These are phyloP conservation scores for Pollenia labialis DNA, from an alignment of 2,888 invertebrate genomes.

Conservation along the genomic window DNA sequence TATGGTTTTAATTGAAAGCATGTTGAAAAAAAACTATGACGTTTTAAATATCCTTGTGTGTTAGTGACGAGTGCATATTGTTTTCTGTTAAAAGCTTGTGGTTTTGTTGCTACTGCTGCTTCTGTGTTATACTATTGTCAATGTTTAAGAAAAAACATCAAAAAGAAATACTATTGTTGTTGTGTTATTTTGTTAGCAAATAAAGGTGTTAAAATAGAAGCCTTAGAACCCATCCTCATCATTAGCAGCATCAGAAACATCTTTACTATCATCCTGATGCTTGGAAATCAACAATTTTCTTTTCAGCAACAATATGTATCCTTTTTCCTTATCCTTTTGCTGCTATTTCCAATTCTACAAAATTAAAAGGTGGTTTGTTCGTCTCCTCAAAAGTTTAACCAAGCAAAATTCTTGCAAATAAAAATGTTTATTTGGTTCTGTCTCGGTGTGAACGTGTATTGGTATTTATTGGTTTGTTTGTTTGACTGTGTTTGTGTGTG, in stretches of 20 bases:
- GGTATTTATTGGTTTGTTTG: neutral
- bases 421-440: conserved; percentile 40
- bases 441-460: neutral
- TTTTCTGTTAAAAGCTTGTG: conserved; percentile 52
- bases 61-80: conserved; percentile 76
- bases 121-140: conserved; percentile 46
- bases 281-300: conserved; percentile 51
- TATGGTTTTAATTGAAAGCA: too few relatives aligned
- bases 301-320: conserved; percentile 42
- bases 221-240: neutral
- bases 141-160: conserved; percentile 1
- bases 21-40: conserved; percentile 76
- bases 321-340: conserved; percentile 4
- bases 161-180: conserved; percentile 29
- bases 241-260: conserved; percentile 3
- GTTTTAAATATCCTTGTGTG: conserved; percentile 82
- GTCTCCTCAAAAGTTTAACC: conserved; percentile 56
- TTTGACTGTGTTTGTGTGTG: conserved; percentile 22
- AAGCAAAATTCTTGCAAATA: conserved; percentile 49
- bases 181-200: conserved; percentile 64
- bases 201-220: conserved; percentile 52
- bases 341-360: neutral
- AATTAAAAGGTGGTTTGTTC: conserved; percentile 27
- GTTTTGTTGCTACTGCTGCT: conserved; percentile 53
- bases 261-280: neutral